Conservation (phyloP, 2,888 invertebrate genomes). For the Chydorus sphaericus region DNA sequence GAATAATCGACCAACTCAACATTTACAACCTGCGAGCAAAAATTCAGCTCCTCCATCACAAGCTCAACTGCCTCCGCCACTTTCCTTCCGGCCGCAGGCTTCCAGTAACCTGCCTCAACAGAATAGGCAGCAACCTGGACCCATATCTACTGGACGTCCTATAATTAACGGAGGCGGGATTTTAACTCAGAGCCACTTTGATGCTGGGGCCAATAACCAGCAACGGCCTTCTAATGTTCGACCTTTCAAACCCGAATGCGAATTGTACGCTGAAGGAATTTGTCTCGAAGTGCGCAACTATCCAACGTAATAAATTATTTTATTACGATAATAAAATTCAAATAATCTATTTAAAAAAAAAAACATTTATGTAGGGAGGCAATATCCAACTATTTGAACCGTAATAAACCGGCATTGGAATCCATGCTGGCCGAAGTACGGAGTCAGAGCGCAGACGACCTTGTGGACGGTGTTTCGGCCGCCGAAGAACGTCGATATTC, state of each 20-base stretch:
- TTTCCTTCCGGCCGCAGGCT: not conserved
- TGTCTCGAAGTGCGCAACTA: conserved; percentile 59
- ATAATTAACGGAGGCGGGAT: not conserved
- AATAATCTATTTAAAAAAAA: not conserved
- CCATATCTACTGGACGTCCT: not conserved
- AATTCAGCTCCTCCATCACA: not conserved
- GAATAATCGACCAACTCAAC: not conserved
- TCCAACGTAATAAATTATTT: conserved; percentile 43
- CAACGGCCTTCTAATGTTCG: not conserved
- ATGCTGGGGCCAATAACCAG: not conserved
- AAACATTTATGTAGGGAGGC: conserved; percentile 23
- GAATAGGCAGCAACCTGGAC: too few species aligned
- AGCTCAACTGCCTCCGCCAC: not conserved
- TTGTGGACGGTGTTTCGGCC: conserved; percentile 41
- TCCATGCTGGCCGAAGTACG: conserved; percentile 55
- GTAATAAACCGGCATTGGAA: conserved; percentile 46
- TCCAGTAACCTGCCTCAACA: not conserved
- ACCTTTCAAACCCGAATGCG: conserved; percentile 18
- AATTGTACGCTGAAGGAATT: conserved; percentile 28
- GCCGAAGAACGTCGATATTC: conserved; percentile 34
- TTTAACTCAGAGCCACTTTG: not conserved
- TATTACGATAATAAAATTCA: not conserved
- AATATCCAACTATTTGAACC: conserved; percentile 26
- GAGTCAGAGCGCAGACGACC: conserved; percentile 38
- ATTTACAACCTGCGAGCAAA: too few species aligned